These are phyloP conservation scores for Ceratoteleas bidentatus DNA, from an alignment of 1,140 invertebrate species.

Conservation along the genomic window DNA sequence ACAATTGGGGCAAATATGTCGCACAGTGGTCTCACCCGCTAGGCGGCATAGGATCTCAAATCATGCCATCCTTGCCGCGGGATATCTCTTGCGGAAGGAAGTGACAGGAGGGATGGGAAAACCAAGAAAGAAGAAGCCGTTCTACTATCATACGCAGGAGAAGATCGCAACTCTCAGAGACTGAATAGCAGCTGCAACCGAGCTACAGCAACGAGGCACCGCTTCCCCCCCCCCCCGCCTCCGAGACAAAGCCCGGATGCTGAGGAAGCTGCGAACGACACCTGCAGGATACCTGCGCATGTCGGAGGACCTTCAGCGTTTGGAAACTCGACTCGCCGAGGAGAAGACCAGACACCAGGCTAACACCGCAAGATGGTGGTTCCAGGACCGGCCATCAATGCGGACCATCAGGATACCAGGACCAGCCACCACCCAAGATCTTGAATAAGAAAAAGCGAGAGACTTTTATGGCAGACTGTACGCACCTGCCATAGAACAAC, in stretches of 20 bases:
- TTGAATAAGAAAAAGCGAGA: not conserved
- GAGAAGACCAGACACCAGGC: too few relatives aligned
- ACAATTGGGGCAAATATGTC: too few relatives aligned
- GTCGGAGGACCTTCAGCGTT: not conserved
- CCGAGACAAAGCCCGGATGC: too few relatives aligned
- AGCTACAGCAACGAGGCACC: too few relatives aligned
- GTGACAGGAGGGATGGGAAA: conserved; percentile 9
- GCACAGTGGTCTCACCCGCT: not conserved
- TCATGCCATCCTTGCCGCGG: conserved; percentile 18
- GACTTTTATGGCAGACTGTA: conserved; percentile 5
- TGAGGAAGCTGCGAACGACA: conserved; percentile 1
- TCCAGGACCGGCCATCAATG: too few relatives aligned
- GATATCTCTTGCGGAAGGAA: conserved; percentile 15
- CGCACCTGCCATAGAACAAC: not conserved
- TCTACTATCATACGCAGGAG: not conserved
- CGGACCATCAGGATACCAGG: too few relatives aligned
- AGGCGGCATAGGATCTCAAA: conserved; percentile 7
- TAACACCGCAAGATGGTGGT: too few relatives aligned
- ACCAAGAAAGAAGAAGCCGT: not conserved
- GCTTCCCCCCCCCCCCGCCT: too few relatives aligned
- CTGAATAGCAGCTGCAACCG: not conserved
- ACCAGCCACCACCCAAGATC: too few relatives aligned
- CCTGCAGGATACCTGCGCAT: conserved; percentile 2
- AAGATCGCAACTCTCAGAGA: not conserved
- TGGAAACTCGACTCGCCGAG: too few relatives aligned